Percentiles rank a stretch among this genome's conserved stretches.
These are phyloP conservation scores for Caerostris darwini DNA, from an alignment of 1,140 invertebrate genomes.

Conservation along the genomic window DNA sequence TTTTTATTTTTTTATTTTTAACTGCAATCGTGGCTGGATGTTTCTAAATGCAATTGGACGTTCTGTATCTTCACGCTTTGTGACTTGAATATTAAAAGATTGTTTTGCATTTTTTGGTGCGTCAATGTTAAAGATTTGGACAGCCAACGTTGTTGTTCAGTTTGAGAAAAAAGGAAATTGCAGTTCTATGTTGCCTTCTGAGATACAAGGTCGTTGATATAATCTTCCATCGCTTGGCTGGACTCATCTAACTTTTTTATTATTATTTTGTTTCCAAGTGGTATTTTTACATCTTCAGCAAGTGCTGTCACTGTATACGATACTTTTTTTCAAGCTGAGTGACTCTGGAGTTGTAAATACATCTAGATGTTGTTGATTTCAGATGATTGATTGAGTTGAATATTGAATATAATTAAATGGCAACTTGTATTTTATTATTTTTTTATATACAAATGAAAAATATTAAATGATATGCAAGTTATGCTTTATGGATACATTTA, in stretches of 20 bases:
- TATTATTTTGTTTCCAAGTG: not conserved
- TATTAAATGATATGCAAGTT: too few relatives aligned
- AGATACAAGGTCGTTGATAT: not conserved
- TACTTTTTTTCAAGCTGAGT: too few relatives aligned
- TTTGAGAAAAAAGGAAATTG: slow-evolving; percentile 6
- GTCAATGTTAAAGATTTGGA: not conserved
- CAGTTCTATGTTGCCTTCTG: not conserved
- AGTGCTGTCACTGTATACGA: too few relatives aligned
- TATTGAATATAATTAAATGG: too few relatives aligned
- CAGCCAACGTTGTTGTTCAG: not conserved
- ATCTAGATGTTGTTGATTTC: too few relatives aligned
- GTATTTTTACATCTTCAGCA: not conserved
- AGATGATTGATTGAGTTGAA: too few relatives aligned
- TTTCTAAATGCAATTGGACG: not conserved
- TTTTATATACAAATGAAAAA: too few relatives aligned
- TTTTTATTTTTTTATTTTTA: not conserved
- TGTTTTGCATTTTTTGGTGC: not conserved
- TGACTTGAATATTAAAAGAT: slow-evolving; percentile 5
- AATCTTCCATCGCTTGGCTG: not conserved
- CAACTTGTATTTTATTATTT: too few relatives aligned
- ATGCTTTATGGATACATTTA: too few relatives aligned
- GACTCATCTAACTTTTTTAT: not conserved
- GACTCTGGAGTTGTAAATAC: too few relatives aligned
- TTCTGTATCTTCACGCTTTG: not conserved
- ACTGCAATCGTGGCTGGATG: not conserved